A percentile compares a stretch with the other conserved stretches of the same genome.
These are phyloP conservation scores for Actenoides hombroni DNA, from an alignment of 2,113 vertebrate genomes.

Conservation along the genomic window DNA sequence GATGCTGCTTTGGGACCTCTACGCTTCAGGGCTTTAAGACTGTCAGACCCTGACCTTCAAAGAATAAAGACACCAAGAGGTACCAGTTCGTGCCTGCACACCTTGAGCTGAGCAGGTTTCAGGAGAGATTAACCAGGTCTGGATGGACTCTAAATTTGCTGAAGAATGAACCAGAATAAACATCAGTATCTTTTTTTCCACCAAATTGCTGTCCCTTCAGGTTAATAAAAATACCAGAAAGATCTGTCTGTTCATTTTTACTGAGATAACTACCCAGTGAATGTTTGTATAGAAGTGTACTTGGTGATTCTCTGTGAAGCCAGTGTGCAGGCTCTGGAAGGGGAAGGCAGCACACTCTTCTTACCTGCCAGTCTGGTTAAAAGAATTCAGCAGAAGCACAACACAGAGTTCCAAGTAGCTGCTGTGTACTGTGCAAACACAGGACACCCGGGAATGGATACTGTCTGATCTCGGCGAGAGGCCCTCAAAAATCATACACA, in stretches of 20 bases:
- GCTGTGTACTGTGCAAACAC: background rate
- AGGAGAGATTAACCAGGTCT: background rate
- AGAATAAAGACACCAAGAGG: background rate
- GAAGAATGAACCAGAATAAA: background rate
- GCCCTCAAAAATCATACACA: background rate
- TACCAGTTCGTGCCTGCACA: background rate
- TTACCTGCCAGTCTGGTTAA: background rate
- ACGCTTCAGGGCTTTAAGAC: background rate
- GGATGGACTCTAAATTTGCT: background rate
- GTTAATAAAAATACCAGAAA: background rate
- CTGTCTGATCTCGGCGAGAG: background rate
- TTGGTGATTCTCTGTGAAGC: background rate
- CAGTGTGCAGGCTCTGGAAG: background rate
- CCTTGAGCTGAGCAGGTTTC: background rate
- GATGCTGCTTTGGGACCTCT: background rate
- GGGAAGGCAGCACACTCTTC: background rate
- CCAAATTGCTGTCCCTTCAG: background rate
- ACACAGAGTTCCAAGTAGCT: background rate
- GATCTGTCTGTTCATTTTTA: background rate
- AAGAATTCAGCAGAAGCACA: background rate
- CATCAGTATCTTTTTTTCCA: background rate
- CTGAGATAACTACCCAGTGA: background rate
- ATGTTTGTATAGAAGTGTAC: fast-evolving
- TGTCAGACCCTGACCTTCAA: background rate
- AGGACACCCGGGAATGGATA: background rate